Evolutionary conservation across 2,113 vertebrate genomes (phyloP), one percentile per base, ranked within the genome.

Genomic region (Sialia sialis): DNA sequence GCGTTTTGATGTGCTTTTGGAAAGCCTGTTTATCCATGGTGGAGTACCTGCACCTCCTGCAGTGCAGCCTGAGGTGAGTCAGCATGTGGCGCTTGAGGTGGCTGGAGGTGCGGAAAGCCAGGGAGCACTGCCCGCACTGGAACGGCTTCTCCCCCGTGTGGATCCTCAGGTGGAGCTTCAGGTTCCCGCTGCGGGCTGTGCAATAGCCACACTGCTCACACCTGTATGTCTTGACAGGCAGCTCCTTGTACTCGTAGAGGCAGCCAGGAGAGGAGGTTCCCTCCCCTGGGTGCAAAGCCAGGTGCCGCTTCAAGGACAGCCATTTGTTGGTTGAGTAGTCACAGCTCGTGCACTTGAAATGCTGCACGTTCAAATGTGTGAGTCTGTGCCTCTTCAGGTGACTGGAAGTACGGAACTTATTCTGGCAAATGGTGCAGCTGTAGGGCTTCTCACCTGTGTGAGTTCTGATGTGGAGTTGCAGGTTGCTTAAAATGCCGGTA

Each of bases 361-460:
- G 11, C 4, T 55, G 27, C 12, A 1, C 1, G 1, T 66, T 77
- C 9, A 49, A 56, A 68, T 97, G 96, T 0, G 74, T 78, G 16
- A 96, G 4, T 1, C 19, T 8, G 78, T 97, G 96, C 30, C 96
- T 90, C 16, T 87, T 97, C 34, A 97, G 80, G 64, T 97, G 95
- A 46, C 96, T 96, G 49, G 96, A 93, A 39, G 93, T 95, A n/a
- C 95, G 93, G 26, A 96, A 97, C 21, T 39, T 83, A 89, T 77
- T 97, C 70, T 95, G 93, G 38, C 96, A 97, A 51, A 93, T 0
- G 0, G 27, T 62, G 60, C 96, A 97, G 87, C 55, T 93, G 82
- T 94, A 93, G 29, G 96, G 96, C 52, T 27, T 97, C 87, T 95
- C 96, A 23, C 93, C 95, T 4, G 96, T 97, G 60, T 97, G 96